Evolutionary conservation across 2,797 vertebrate genomes (phyloP).

Genomic region (Halcyon chelicuti): DNA sequence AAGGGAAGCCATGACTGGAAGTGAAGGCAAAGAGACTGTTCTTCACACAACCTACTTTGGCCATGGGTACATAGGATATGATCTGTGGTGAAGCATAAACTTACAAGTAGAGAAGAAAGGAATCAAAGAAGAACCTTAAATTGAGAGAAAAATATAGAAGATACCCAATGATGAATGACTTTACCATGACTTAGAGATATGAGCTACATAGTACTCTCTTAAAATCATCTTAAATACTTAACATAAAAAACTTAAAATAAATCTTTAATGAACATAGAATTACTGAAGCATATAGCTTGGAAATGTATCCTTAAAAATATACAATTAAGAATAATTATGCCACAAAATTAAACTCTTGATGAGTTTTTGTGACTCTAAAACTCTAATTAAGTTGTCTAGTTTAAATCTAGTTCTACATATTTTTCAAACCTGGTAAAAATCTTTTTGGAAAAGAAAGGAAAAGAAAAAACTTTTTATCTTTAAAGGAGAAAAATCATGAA

Average conservation of each 20-base stretch:
- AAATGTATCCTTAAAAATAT: not conserved
- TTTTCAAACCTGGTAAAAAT: not conserved
- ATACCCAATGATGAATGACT: not conserved
- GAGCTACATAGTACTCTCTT: not conserved
- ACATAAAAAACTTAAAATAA: not conserved
- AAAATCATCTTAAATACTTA: not conserved
- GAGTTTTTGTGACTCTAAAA: not conserved
- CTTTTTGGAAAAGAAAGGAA: not conserved
- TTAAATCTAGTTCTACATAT: not conserved
- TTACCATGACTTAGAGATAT: not conserved
- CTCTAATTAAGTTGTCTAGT: not conserved
- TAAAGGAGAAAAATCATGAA: conserved; percentile 44
- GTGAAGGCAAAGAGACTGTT: not conserved
- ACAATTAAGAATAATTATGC: not conserved
- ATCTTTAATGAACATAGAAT: not conserved
- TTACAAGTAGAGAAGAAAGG: not conserved
- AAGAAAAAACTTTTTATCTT: conserved; percentile 33
- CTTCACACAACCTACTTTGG: not conserved
- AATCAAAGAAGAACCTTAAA: not conserved
- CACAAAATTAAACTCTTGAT: not conserved
- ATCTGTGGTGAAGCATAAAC: not conserved
- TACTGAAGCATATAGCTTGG: not conserved
- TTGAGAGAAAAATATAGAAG: not conserved
- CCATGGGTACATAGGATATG: not conserved
- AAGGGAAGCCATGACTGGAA: not conserved